Evolutionary conservation across 2,888 invertebrate genomes (phyloP).

Genomic region (Nomada hirtipes): DNA sequence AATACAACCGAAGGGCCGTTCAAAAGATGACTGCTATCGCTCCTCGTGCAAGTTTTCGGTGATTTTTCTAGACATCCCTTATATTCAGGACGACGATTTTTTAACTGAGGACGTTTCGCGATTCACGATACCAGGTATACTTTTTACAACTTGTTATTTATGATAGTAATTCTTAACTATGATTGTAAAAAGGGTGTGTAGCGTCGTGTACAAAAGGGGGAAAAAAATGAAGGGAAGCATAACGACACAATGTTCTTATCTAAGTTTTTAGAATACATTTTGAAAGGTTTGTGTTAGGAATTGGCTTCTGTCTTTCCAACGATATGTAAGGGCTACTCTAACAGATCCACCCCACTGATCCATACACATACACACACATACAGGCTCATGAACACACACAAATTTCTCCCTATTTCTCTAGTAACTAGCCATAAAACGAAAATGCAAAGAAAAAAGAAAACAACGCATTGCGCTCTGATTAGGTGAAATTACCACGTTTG

Average conservation of each 20-base stretch:
- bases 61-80: conserved; percentile 76
- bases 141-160: conserved; percentile 83
- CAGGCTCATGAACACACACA: background rate
- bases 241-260: conserved; percentile 71
- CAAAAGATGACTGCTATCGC: conserved; percentile 72
- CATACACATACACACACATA: background rate
- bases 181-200: conserved; percentile 70
- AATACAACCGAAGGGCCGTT: conserved; percentile 55
- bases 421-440: conserved; percentile 66
- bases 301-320: conserved; percentile 66
- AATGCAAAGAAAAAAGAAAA: conserved; percentile 51
- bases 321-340: conserved; percentile 61
- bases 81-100: conserved; percentile 74
- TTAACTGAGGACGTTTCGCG: conserved; percentile 76
- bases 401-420: conserved; percentile 61
- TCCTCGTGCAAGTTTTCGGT: conserved; percentile 76
- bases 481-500: conserved; percentile 63
- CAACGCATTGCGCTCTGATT: conserved; percentile 63
- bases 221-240: conserved; percentile 61
- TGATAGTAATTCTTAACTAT: conserved; percentile 78
- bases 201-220: conserved; percentile 73
- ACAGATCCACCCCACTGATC: conserved; percentile 10
- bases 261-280: conserved; percentile 73
- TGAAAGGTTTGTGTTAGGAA: conserved; percentile 68
- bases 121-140: conserved; percentile 78